phyloP scores from a whole-genome alignment of 1,140 invertebrate species.

The Bombyx mori region DNA sequence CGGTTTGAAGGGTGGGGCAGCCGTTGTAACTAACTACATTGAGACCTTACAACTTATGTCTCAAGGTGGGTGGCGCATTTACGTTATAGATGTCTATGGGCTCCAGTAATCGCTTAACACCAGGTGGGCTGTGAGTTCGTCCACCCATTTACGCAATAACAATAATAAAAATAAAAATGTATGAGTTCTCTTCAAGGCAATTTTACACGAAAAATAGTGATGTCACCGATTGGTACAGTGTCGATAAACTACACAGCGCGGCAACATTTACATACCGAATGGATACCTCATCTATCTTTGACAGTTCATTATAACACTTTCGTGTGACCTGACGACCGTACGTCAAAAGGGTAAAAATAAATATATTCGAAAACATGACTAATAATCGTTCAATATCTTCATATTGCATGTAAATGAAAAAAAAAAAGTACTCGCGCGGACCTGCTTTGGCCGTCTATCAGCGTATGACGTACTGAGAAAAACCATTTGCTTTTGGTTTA shows the following conservation, averaged over 20 bases:
- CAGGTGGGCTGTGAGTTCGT: too few relatives aligned
- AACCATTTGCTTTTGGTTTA: constrained; percentile 3
- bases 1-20: too few relatives aligned
- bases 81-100: too few relatives aligned
- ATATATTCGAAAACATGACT: constrained; percentile 31
- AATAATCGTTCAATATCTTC: constrained; percentile 64
- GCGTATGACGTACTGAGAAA: constrained; percentile 48
- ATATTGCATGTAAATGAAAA: constrained; percentile 55
- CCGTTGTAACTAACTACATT: too few relatives aligned
- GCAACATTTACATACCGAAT: background rate
- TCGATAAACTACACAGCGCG: constrained; percentile 2
- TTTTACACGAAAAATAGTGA: constrained; percentile 5
- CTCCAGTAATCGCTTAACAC: too few relatives aligned
- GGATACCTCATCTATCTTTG: constrained; percentile 22
- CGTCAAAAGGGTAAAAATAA: constrained; percentile 27
- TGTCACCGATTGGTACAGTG: constrained; percentile 1
- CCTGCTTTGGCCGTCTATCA: constrained; percentile 55
- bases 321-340: constrained; percentile 23
- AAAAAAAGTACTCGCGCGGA: constrained; percentile 30
- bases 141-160: too few relatives aligned
- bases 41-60: too few relatives aligned
- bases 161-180: too few relatives aligned
- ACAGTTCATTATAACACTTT: constrained; percentile 25
- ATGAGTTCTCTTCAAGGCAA: background rate
- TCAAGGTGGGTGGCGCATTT: too few relatives aligned